These are phyloP conservation scores for Melolontha melolontha DNA, from an alignment of 2,888 invertebrate genomes.

Conservation along the genomic window DNA sequence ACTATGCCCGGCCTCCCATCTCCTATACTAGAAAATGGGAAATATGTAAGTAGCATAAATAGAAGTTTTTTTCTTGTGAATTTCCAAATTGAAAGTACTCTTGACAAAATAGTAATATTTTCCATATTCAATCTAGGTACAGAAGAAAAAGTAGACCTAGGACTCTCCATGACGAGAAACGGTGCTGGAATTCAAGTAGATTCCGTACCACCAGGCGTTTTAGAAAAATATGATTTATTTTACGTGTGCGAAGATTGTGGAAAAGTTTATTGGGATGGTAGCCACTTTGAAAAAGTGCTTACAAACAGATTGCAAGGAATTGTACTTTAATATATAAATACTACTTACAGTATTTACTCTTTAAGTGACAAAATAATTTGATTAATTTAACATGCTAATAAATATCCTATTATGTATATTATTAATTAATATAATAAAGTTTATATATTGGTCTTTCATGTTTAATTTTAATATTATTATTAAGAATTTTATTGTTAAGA, in stretches of 20 bases:
- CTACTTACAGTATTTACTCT: slow-evolving; percentile 30
- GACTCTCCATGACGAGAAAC: slow-evolving; percentile 67
- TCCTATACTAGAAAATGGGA: slow-evolving; percentile 58
- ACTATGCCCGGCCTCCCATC: slow-evolving; percentile 48
- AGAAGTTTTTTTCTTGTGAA: background rate
- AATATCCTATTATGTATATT: slow-evolving; percentile 35
- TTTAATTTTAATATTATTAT: slow-evolving; percentile 27
- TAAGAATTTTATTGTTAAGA: no score
- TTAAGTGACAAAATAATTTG: slow-evolving; percentile 29
- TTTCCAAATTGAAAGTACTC: no score
- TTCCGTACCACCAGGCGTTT: slow-evolving; percentile 57
- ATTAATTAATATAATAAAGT: slow-evolving; percentile 37
- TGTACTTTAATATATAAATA: slow-evolving; percentile 48
- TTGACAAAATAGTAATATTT: no score
- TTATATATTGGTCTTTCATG: slow-evolving; percentile 38
- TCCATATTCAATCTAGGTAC: slow-evolving; percentile 52
- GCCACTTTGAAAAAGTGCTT: slow-evolving; percentile 60
- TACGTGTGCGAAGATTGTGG: slow-evolving; percentile 81
- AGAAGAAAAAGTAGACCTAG: slow-evolving; percentile 61
- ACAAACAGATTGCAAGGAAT: slow-evolving; percentile 59
- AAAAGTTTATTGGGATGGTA: slow-evolving; percentile 78
- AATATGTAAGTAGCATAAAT: slow-evolving; percentile 56
- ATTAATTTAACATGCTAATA: slow-evolving; percentile 29
- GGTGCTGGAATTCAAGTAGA: slow-evolving; percentile 71
- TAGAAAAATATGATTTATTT: slow-evolving; percentile 67